Conservation (phyloP, 1,140 invertebrate species). For the Microplitis mediator region DNA sequence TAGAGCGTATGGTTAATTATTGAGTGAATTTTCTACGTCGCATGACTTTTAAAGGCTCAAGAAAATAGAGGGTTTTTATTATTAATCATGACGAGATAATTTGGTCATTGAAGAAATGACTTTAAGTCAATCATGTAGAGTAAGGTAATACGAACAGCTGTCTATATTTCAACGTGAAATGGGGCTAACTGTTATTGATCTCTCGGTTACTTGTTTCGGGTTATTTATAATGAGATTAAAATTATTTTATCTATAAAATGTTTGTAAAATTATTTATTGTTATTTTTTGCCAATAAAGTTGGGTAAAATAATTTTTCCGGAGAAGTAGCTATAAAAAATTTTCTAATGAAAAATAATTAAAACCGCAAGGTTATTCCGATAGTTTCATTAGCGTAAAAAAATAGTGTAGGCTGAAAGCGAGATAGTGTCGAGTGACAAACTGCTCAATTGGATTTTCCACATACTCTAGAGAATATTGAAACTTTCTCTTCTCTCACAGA, state of each 20-base stretch:
- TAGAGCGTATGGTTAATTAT: too few relatives aligned
- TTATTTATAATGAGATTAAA: neutral
- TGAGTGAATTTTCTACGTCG: too few relatives aligned
- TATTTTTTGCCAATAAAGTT: too few relatives aligned
- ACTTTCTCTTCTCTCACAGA: neutral
- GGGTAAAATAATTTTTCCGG: too few relatives aligned
- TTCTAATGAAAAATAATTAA: neutral
- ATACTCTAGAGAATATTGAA: slow-evolving; percentile 10
- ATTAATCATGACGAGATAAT: too few relatives aligned
- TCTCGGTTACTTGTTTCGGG: neutral
- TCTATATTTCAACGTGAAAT: neutral
- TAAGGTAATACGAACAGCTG: too few relatives aligned
- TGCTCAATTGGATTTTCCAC: slow-evolving; percentile 8
- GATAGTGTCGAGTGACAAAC: slow-evolving; percentile 6
- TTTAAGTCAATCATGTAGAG: too few relatives aligned
- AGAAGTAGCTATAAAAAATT: too few relatives aligned
- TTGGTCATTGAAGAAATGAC: too few relatives aligned
- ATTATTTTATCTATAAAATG: neutral
- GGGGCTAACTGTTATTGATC: slow-evolving; percentile 3
- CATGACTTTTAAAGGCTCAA: too few relatives aligned
- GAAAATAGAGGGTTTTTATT: too few relatives aligned
- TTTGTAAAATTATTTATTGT: too few relatives aligned
- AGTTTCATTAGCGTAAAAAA: neutral
- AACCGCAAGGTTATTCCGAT: neutral
- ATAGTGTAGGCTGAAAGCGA: neutral